These are phyloP conservation scores for Cylindroiulus punctatus DNA, from an alignment of 2,888 invertebrate genomes.

Conservation along the genomic window DNA sequence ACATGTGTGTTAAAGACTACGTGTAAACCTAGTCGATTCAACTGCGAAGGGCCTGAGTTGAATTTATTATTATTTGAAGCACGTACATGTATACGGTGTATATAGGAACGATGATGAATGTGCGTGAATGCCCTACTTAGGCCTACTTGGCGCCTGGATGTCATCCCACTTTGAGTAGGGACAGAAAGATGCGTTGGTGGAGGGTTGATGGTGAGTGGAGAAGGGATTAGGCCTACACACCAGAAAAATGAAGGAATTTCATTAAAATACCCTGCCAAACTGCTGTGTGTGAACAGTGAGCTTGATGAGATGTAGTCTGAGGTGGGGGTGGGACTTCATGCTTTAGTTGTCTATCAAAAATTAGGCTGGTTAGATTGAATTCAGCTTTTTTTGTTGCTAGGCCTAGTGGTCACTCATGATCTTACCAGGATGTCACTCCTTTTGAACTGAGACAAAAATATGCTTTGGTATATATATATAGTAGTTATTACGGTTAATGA, in stretches of 20 bases:
- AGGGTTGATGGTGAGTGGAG: background rate
- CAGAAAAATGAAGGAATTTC: background rate
- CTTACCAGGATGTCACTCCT: too few relatives aligned
- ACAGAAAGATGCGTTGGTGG: background rate
- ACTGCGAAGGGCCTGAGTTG: background rate
- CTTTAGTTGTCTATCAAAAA: too few relatives aligned
- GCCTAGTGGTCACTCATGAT: too few relatives aligned
- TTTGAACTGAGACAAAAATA: too few relatives aligned
- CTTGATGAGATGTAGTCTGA: background rate
- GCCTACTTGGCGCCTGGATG: background rate
- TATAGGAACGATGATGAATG: background rate
- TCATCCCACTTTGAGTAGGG: background rate
- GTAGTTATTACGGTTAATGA: too few relatives aligned
- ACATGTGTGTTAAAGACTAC: too few relatives aligned
- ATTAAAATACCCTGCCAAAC: background rate
- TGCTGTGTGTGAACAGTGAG: background rate
- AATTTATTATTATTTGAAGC: background rate
- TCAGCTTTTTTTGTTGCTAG: too few relatives aligned
- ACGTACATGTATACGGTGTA: too few relatives aligned
- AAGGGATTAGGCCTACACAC: background rate
- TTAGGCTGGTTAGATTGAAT: too few relatives aligned
- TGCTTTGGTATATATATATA: too few relatives aligned
- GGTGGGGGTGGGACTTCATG: too few relatives aligned
- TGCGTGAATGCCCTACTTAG: conserved; percentile 8
- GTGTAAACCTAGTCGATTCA: too few relatives aligned